Percentiles rank a stretch among this genome's conserved stretches.
Evolutionary conservation across 2,797 vertebrate species (phyloP).

Genomic region (Gadopsis bispinosus): DNA sequence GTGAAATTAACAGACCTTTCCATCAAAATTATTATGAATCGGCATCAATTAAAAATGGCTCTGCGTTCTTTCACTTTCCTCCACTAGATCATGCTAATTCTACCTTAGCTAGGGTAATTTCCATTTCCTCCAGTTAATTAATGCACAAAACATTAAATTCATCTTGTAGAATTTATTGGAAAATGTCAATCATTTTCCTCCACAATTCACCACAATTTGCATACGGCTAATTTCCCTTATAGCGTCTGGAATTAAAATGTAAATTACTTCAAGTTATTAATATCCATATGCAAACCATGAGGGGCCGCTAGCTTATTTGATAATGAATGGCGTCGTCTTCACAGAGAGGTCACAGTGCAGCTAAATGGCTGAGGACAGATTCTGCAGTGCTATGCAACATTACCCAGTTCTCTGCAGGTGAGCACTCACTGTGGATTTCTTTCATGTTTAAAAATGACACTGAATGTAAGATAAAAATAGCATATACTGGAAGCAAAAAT

Average conservation of each 20-base stretch:
- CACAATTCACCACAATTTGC: constrained; percentile 57
- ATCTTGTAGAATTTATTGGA: constrained; percentile 69
- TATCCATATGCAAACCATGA: constrained; percentile 56
- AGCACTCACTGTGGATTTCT: constrained; percentile 4
- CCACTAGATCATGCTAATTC: constrained; percentile 48
- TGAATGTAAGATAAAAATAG: neutral
- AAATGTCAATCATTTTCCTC: constrained; percentile 75
- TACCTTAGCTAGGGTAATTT: constrained; percentile 59
- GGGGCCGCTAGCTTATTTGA: constrained; percentile 40
- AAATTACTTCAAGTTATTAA: constrained; percentile 63
- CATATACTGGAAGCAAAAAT: neutral
- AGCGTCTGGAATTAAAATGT: constrained; percentile 63
- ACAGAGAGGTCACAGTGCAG: constrained; percentile 48
- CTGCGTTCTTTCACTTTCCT: constrained; percentile 22
- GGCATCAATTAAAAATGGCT: constrained; percentile 54
- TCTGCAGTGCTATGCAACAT: constrained; percentile 28
- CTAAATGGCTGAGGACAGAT: constrained; percentile 33
- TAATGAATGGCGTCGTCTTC: constrained; percentile 51
- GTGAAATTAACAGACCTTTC: constrained; percentile 58
- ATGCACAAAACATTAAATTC: constrained; percentile 61
- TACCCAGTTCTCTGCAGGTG: constrained; percentile 20
- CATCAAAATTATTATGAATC: constrained; percentile 58
- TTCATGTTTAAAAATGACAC: constrained; percentile 13
- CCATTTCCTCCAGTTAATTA: constrained; percentile 72
- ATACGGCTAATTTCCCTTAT: constrained; percentile 55